A percentile compares a stretch with the other conserved stretches of the same genome.
phyloP scores from a whole-genome alignment of 2,797 vertebrate species.

The Xiphorhynchus erythropygius region DNA sequence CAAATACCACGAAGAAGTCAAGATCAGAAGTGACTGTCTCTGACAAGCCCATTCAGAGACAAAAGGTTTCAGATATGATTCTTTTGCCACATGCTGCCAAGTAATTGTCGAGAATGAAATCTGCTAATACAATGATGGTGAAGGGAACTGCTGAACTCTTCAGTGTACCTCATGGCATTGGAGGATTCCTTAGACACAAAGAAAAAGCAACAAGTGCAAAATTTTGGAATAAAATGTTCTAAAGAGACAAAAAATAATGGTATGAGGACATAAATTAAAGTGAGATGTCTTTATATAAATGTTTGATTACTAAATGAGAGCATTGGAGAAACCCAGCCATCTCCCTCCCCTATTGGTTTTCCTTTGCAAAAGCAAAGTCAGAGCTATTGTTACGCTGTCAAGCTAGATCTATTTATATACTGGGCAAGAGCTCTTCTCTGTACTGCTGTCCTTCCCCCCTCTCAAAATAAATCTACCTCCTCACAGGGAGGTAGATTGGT shows the following conservation, averaged over 20 bases:
- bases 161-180: background rate
- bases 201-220: background rate
- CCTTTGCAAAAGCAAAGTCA: background rate
- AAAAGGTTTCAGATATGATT: background rate
- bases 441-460: background rate
- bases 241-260: background rate
- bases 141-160: background rate
- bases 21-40: background rate
- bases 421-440: background rate
- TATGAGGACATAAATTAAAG: constrained; percentile 1
- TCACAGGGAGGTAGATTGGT: background rate
- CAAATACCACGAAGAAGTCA: background rate
- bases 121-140: background rate
- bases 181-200: background rate
- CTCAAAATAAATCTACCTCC: constrained; percentile 26
- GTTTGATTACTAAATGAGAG: background rate
- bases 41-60: background rate
- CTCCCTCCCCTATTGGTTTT: background rate
- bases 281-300: background rate
- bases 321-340: background rate
- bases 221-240: background rate
- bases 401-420: background rate
- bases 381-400: background rate
- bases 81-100: background rate
- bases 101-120: background rate